phyloP scores from a whole-genome alignment of 2,113 vertebrate genomes.

The Otolemur garnettii region DNA sequence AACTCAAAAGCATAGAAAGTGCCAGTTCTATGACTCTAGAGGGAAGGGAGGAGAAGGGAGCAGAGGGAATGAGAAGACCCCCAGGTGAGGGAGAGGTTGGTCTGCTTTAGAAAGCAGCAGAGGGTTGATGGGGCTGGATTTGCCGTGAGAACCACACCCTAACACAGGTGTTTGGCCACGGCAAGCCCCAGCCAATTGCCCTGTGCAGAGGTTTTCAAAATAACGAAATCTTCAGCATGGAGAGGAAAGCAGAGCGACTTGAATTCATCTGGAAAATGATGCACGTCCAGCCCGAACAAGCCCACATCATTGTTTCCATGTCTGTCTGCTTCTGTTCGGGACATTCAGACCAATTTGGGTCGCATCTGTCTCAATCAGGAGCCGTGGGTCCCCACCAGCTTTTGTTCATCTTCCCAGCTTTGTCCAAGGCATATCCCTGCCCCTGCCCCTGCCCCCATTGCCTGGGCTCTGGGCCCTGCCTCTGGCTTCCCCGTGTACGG shows the following conservation, averaged over 20 bases:
- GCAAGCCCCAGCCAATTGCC: background rate
- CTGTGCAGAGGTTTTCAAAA: background rate
- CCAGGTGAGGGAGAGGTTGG: background rate
- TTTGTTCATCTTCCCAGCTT: background rate
- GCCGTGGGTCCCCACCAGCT: fast-evolving
- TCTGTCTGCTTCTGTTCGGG: background rate
- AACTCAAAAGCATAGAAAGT: background rate
- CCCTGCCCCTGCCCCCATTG: background rate
- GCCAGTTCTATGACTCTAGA: fast-evolving
- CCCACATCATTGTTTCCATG: fast-evolving
- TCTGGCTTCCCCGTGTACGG: background rate
- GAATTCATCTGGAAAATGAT: background rate
- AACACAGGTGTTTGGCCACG: fast-evolving
- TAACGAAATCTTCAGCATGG: background rate
- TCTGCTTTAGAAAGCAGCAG: background rate
- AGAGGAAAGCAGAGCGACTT: background rate
- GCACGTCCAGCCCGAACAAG: too few relatives aligned
- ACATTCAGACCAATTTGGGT: background rate
- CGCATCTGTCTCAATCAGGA: background rate
- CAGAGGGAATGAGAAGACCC: background rate
- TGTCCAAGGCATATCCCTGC: fast-evolving
- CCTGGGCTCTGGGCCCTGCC: background rate
- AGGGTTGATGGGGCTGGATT: background rate
- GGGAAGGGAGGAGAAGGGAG: background rate
- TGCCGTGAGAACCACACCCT: background rate